These are phyloP conservation scores for Apteryx owenii DNA, from an alignment of 2,113 vertebrate species.

Conservation along the genomic window DNA sequence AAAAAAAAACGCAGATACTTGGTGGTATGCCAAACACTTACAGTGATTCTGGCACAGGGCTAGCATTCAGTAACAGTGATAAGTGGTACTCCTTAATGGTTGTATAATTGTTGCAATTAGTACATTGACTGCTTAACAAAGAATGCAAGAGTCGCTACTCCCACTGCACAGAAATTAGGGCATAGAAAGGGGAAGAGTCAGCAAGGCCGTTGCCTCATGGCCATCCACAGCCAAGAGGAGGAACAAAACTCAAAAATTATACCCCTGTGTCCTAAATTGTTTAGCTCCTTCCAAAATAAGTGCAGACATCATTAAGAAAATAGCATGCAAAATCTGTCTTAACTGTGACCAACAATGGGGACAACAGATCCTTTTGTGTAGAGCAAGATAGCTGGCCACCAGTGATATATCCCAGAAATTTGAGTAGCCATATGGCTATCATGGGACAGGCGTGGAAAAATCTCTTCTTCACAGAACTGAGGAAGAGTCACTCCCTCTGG, in stretches of 20 bases:
- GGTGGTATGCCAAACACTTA: background rate
- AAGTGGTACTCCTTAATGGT: background rate
- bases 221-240: background rate
- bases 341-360: background rate
- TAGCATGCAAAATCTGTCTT: background rate
- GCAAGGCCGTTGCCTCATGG: background rate
- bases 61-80: background rate
- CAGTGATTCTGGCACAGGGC: rapidly evolving
- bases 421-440: background rate
- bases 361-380: background rate
- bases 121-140: background rate
- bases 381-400: background rate
- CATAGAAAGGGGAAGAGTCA: rapidly evolving
- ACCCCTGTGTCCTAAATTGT: background rate
- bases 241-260: background rate
- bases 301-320: background rate
- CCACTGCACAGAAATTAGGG: background rate
- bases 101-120: background rate
- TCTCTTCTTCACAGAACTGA: background rate
- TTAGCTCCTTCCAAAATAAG: background rate
- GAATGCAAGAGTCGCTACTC: background rate
- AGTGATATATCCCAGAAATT: background rate
- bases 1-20: background rate
- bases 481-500: background rate
- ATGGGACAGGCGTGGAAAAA: background rate